phyloP scores from a whole-genome alignment of 2,113 vertebrate genomes.

The Malurus elegans region DNA sequence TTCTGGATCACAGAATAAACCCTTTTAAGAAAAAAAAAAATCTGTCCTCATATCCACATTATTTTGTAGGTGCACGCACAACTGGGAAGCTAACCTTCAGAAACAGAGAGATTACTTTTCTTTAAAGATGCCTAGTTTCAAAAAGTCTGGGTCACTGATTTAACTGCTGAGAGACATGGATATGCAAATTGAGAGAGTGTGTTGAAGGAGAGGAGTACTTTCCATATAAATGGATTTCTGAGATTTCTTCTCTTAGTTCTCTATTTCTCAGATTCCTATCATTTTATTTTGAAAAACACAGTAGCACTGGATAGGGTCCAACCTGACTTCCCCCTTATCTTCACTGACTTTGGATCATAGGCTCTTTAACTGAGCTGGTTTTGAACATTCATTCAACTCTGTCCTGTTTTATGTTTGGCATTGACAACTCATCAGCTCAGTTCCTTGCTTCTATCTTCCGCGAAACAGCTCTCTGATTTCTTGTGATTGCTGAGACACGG shows the following conservation, averaged over 20 bases:
- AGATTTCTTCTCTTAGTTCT: not conserved
- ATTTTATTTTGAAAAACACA: not conserved
- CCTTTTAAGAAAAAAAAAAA: not conserved
- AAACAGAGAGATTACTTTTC: not conserved
- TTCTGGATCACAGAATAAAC: not conserved
- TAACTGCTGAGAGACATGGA: not conserved
- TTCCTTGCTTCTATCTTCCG: not conserved
- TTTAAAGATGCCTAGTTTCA: not conserved
- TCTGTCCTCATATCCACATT: not conserved
- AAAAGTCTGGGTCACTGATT: not conserved
- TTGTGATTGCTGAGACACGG: not conserved
- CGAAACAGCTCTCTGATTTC: conserved; percentile 17
- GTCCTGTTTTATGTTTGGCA: not conserved
- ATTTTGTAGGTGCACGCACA: not conserved
- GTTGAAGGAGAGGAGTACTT: not conserved
- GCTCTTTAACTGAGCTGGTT: not conserved
- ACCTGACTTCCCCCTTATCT: not conserved
- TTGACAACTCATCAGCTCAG: not conserved
- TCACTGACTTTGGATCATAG: not conserved
- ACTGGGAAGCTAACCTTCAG: not conserved
- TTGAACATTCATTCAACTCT: not conserved
- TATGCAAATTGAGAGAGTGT: not conserved
- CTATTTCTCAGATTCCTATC: not conserved
- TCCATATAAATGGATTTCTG: conserved; percentile 13
- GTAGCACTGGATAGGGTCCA: not conserved